These are phyloP conservation scores for Paedocypris micromegethes DNA, from an alignment of 2,797 vertebrate species.

Conservation along the genomic window DNA sequence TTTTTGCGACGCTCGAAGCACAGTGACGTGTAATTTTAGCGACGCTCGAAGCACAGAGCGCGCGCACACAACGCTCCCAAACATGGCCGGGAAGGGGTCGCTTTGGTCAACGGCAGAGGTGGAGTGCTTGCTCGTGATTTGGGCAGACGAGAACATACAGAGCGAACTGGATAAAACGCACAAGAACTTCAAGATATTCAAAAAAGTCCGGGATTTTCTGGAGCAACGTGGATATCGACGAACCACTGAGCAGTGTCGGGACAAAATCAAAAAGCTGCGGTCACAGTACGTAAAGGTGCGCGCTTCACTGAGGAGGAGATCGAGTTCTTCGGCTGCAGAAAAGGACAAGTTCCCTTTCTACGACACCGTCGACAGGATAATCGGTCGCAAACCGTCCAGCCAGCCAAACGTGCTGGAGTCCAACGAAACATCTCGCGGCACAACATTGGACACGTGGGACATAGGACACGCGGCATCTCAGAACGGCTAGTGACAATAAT, in stretches of 20 bases:
- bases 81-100: too few relatives aligned
- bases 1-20: too few relatives aligned
- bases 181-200: not conserved
- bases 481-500: not conserved
- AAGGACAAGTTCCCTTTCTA: conserved; percentile 12
- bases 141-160: conserved; percentile 1
- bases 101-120: conserved; percentile 20
- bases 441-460: conserved; percentile 1
- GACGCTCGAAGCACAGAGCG: too few relatives aligned
- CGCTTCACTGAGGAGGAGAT: conserved; percentile 3
- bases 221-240: not conserved
- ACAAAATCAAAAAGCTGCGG: conserved; percentile 10
- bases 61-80: too few relatives aligned
- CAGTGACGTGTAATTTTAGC: too few relatives aligned
- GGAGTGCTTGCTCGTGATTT: conserved; percentile 14
- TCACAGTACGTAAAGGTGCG: conserved; percentile 1
- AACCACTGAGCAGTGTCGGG: not conserved
- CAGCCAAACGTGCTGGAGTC: conserved; percentile 5
- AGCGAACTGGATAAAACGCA: not conserved
- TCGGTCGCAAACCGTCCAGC: not conserved
- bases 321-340: not conserved
- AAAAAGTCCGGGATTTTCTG: not conserved
- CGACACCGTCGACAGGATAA: conserved; percentile 12
- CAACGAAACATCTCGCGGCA: not conserved
- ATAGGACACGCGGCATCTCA: not conserved